Conservation (phyloP, 1,140 invertebrate species). For the Drosophila santomea region DNA sequence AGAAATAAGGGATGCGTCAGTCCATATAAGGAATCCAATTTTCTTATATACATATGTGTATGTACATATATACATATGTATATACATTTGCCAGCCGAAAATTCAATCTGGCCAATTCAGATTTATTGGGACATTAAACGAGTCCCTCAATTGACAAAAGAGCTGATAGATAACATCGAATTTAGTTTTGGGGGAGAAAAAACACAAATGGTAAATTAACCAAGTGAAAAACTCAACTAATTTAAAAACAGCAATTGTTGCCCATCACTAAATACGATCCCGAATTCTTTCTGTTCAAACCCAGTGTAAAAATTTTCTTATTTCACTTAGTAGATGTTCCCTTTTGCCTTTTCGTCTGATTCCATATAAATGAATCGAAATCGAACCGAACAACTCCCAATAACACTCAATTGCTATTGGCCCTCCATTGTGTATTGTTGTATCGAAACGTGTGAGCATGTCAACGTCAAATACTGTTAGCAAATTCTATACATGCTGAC, state of each 20-base stretch:
- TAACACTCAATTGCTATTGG: constrained; percentile 49
- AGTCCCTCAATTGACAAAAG: not conserved
- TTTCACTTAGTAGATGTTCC: constrained; percentile 8
- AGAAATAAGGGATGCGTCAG: not conserved
- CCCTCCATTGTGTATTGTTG: constrained; percentile 15
- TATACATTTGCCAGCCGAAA: constrained; percentile 11
- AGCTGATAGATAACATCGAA: too few relatives aligned
- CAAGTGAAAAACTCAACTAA: too few relatives aligned
- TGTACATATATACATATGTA: not conserved
- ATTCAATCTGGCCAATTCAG: not conserved
- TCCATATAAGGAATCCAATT: not conserved
- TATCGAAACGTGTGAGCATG: constrained; percentile 26
- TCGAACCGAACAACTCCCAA: constrained; percentile 48
- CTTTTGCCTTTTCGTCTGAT: not conserved
- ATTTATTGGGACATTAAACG: not conserved
- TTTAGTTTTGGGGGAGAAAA: too few relatives aligned
- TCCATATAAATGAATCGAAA: constrained; percentile 31
- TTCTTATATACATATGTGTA: not conserved
- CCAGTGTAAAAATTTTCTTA: not conserved
- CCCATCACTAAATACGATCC: too few relatives aligned
- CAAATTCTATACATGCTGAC: constrained; percentile 52
- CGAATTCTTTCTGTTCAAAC: too few relatives aligned
- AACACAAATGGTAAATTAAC: too few relatives aligned
- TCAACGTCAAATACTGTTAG: constrained; percentile 63
- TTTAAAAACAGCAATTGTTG: constrained; percentile 3